phyloP scores from a whole-genome alignment of 2,113 vertebrate species.

The Nanger granti region DNA sequence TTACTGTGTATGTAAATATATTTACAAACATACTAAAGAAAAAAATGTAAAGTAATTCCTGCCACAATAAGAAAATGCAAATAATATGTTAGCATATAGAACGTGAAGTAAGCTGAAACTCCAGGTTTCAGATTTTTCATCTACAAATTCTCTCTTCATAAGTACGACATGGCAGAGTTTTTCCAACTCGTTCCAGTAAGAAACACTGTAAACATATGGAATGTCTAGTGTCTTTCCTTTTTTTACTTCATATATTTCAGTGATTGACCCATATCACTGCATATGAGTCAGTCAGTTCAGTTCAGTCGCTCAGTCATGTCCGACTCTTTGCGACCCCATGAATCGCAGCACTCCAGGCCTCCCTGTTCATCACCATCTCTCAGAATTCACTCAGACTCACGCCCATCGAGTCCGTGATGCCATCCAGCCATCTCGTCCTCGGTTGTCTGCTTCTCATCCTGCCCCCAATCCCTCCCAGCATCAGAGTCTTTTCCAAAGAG shows the following conservation, averaged over 20 bases:
- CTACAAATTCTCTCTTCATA: background rate
- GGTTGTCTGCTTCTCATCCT: too few relatives aligned
- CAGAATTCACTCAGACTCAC: too few relatives aligned
- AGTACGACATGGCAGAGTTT: background rate
- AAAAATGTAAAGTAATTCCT: background rate
- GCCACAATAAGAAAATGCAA: background rate
- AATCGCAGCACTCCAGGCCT: too few relatives aligned
- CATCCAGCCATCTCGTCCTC: too few relatives aligned
- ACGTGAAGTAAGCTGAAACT: background rate
- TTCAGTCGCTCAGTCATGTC: too few relatives aligned
- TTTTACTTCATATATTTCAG: background rate
- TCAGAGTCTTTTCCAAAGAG: too few relatives aligned
- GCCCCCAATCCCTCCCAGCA: too few relatives aligned
- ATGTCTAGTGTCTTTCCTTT: background rate
- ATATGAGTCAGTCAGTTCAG: background rate
- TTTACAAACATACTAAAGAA: background rate
- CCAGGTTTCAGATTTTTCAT: background rate
- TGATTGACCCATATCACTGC: background rate
- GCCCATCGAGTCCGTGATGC: too few relatives aligned
- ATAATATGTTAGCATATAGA: background rate
- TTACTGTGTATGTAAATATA: background rate
- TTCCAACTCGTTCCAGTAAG: background rate
- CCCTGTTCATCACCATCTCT: too few relatives aligned
- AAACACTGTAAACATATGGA: background rate
- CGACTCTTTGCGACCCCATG: too few relatives aligned